A percentile compares a stretch with the other conserved stretches of the same genome.
Conservation (phyloP, 2,797 vertebrate genomes). For the Hyperoplus immaculatus region DNA sequence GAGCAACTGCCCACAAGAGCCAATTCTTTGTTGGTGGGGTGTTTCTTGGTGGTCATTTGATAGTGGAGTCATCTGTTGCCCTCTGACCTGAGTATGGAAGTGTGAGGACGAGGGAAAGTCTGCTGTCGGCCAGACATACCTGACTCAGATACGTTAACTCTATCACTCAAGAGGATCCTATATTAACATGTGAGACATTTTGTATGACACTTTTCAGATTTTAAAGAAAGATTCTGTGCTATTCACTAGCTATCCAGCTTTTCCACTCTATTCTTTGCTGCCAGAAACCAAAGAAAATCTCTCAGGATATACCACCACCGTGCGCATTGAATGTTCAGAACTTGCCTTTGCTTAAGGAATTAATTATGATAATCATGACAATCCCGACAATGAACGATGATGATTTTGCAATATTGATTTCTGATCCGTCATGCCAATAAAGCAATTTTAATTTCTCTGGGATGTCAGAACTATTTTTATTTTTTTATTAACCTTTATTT, state of each 20-base stretch:
- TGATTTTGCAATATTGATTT: too few species aligned
- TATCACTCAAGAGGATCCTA: neutral
- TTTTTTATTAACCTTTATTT: too few species aligned
- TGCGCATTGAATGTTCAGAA: neutral
- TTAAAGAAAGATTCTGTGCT: neutral
- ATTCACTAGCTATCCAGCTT: neutral
- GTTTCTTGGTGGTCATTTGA: slow-evolving; percentile 53
- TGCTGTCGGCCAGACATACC: slow-evolving; percentile 53
- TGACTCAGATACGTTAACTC: slow-evolving; percentile 46
- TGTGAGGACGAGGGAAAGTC: slow-evolving; percentile 53
- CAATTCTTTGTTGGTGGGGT: slow-evolving; percentile 26
- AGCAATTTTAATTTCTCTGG: too few species aligned
- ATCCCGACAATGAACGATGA: too few species aligned
- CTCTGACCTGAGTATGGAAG: slow-evolving; percentile 62
- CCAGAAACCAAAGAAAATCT: slow-evolving; percentile 9
- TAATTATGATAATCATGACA: too few species aligned
- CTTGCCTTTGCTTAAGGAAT: neutral
- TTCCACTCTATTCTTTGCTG: neutral
- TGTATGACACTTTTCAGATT: slow-evolving; percentile 3
- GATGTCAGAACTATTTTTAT: too few species aligned
- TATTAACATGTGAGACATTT: neutral
- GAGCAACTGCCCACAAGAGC: slow-evolving; percentile 20
- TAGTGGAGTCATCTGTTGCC: slow-evolving; percentile 71
- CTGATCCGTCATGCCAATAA: too few species aligned
- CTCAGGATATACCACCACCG: neutral